A percentile compares a stretch with the other conserved stretches of the same genome.
Conservation (phyloP, 2,797 vertebrate genomes). For the Leucoraja ocellata region DNA sequence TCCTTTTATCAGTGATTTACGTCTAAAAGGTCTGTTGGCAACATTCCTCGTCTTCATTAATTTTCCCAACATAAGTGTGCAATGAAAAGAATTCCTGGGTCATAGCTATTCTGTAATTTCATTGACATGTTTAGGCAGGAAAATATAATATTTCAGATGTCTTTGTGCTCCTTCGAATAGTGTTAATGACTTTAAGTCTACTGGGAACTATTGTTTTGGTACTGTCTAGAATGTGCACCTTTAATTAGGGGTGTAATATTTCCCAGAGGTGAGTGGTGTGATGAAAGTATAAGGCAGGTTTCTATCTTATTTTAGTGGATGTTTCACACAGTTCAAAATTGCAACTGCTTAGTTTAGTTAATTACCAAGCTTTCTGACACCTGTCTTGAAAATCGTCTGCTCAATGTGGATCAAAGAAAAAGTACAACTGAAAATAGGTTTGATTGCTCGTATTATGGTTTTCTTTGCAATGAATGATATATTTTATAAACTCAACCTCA, state of each 20-base stretch:
- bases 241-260: conserved; percentile 65
- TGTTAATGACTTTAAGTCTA: conserved; percentile 54
- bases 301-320: conserved; percentile 60
- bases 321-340: conserved; percentile 59
- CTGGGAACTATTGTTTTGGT: conserved; percentile 53
- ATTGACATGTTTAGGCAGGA: conserved; percentile 46
- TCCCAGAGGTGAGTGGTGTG: conserved; percentile 62
- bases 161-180: conserved; percentile 48
- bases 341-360: conserved; percentile 54
- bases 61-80: conserved; percentile 47
- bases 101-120: conserved; percentile 43
- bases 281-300: conserved; percentile 65
- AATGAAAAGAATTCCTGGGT: conserved; percentile 39
- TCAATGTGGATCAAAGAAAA: background rate
- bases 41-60: conserved; percentile 41
- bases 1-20: conserved; percentile 43
- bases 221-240: conserved; percentile 47
- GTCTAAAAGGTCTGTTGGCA: conserved; percentile 43
- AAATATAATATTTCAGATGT: conserved; percentile 44
- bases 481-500: background rate
- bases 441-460: background rate
- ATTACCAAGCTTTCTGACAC: conserved; percentile 42
- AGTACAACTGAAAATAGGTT: background rate
- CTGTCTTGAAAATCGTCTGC: background rate
- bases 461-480: background rate